A percentile compares a stretch with the other conserved stretches of the same genome.
phyloP scores from a whole-genome alignment of 2,888 invertebrate genomes.

The Noctua janthe region DNA sequence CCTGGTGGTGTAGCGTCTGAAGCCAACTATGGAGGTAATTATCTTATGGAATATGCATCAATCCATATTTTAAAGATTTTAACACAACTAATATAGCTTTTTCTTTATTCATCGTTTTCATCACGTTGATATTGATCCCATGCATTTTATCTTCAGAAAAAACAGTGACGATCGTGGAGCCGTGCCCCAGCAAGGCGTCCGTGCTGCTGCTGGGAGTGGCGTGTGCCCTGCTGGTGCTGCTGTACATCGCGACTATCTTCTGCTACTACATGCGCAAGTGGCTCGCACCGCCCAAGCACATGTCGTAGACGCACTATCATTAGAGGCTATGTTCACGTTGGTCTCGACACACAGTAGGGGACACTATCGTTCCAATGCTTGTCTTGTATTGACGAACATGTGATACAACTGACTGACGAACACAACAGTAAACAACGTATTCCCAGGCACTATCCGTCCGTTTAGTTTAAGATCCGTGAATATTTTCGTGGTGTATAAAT shows the following conservation, averaged over 20 bases:
- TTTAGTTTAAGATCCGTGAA: slow-evolving; percentile 71
- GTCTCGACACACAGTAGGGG: slow-evolving; percentile 59
- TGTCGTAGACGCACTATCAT: slow-evolving; percentile 83
- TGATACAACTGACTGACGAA: slow-evolving; percentile 87
- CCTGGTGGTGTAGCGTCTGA: slow-evolving; percentile 91
- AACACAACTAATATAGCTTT: not conserved
- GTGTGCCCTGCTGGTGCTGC: slow-evolving; percentile 96
- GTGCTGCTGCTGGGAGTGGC: slow-evolving; percentile 97
- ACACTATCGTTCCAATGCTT: slow-evolving; percentile 66
- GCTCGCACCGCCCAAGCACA: slow-evolving; percentile 95
- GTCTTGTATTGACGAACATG: slow-evolving; percentile 79
- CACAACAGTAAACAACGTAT: slow-evolving; percentile 68
- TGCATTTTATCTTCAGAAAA: slow-evolving; percentile 91
- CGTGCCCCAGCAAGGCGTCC: slow-evolving; percentile 97
- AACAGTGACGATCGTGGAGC: slow-evolving; percentile 97
- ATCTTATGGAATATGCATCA: not conserved
- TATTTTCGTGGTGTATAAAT: slow-evolving; percentile 73
- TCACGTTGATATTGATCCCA: not conserved
- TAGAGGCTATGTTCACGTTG: slow-evolving; percentile 60
- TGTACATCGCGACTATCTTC: slow-evolving; percentile 97
- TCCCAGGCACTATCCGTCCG: slow-evolving; percentile 76
- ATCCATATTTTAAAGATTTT: not conserved
- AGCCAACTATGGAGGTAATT: slow-evolving; percentile 93
- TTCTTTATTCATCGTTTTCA: not conserved
- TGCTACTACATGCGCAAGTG: slow-evolving; percentile 98